A percentile compares a stretch with the other conserved stretches of the same genome.
Conservation (phyloP, 2,113 vertebrate species). For the Podilymbus podiceps region DNA sequence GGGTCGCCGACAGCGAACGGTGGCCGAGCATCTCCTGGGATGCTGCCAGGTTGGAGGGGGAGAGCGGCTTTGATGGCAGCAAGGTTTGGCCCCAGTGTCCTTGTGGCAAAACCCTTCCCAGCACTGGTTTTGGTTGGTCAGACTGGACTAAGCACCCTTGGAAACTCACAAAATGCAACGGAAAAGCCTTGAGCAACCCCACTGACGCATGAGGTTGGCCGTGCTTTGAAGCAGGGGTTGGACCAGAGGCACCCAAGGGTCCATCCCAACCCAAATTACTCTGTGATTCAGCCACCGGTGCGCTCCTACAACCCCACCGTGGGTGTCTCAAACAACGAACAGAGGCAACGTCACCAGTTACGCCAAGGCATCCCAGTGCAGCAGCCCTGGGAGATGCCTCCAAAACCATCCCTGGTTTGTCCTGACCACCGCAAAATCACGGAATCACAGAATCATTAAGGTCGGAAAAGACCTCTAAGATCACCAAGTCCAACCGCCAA, state of each 20-base stretch:
- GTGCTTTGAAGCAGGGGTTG: background rate
- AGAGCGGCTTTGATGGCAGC: background rate
- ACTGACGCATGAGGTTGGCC: fast-evolving
- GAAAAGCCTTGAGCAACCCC: background rate
- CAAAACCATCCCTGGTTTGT: background rate
- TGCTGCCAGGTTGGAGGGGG: background rate
- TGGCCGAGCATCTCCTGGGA: background rate
- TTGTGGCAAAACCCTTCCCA: too few species aligned
- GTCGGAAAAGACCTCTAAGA: too few species aligned
- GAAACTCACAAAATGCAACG: background rate
- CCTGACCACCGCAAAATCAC: fast-evolving
- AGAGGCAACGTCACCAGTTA: background rate
- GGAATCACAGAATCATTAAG: too few species aligned
- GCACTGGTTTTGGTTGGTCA: background rate
- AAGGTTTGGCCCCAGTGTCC: fast-evolving
- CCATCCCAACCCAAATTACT: background rate
- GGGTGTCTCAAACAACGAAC: fast-evolving
- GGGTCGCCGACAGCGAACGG: background rate
- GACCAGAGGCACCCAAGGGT: background rate
- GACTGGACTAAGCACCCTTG: background rate
- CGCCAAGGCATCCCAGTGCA: background rate
- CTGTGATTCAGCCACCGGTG: fast-evolving
- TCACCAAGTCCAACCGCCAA: too few species aligned
- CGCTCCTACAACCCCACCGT: background rate
- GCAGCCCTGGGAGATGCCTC: background rate